phyloP scores from a whole-genome alignment of 1,140 invertebrate genomes.

The Steinernema khuongi region DNA sequence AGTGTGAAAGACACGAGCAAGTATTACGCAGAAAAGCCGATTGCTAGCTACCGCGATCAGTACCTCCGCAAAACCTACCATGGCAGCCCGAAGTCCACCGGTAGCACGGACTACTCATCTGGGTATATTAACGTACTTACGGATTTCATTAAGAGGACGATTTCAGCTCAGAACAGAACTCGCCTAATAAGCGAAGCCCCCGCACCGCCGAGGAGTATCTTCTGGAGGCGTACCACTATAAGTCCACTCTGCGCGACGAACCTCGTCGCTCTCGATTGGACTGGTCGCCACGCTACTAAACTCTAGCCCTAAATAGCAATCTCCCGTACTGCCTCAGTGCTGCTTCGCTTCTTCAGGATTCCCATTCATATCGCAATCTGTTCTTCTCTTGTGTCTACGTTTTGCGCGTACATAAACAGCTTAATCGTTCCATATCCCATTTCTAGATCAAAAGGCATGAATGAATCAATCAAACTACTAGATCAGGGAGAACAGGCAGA shows the following conservation, averaged over 20 bases:
- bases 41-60: slow-evolving; percentile 10
- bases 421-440: too few species aligned
- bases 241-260: not conserved
- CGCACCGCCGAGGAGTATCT: slow-evolving; percentile 1
- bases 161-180: slow-evolving; percentile 12
- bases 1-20: slow-evolving; percentile 7
- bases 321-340: not conserved
- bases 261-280: not conserved
- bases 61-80: not conserved
- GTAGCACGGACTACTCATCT: not conserved
- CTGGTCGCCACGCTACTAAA: slow-evolving; percentile 4
- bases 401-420: not conserved
- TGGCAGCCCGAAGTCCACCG: not conserved
- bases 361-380: not conserved
- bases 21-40: slow-evolving; percentile 7
- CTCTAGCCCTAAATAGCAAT: not conserved
- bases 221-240: slow-evolving; percentile 1
- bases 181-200: not conserved
- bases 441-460: too few species aligned
- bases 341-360: not conserved
- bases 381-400: not conserved
- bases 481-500: too few species aligned
- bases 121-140: not conserved
- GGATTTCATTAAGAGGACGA: not conserved
- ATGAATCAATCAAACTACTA: too few species aligned